Evolutionary conservation across 2,113 vertebrate genomes (phyloP).

Genomic region (Sylvietta virens): DNA sequence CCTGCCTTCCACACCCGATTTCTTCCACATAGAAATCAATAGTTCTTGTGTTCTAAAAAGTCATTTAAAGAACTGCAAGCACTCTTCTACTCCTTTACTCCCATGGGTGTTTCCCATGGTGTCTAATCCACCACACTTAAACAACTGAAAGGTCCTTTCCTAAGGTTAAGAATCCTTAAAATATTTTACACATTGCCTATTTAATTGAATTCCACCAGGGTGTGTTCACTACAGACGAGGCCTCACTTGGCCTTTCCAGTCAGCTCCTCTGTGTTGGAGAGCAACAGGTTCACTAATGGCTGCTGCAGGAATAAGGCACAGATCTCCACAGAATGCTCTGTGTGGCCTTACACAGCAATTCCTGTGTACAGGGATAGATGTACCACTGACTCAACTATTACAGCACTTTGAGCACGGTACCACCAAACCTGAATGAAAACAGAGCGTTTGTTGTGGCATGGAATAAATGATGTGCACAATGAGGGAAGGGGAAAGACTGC

Average conservation of each 20-base stretch:
- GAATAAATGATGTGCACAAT: not conserved
- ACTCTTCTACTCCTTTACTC: not conserved
- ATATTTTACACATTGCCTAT: not conserved
- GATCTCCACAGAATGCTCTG: not conserved
- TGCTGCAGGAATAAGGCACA: not conserved
- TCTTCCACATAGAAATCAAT: not conserved
- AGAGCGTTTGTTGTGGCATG: accelerated
- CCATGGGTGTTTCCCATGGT: not conserved
- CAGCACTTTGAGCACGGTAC: not conserved
- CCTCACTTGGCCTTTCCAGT: not conserved
- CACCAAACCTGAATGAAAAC: not conserved
- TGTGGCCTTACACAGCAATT: not conserved
- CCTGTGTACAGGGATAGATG: not conserved
- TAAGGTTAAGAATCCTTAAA: not conserved
- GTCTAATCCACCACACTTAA: not conserved
- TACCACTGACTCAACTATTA: not conserved
- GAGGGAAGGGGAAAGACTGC: not conserved
- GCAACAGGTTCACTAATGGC: not conserved
- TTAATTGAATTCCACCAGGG: not conserved
- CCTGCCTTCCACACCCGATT: accelerated
- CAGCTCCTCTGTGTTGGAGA: not conserved
- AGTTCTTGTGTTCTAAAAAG: not conserved
- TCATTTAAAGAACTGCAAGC: not conserved
- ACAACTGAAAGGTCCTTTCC: not conserved
- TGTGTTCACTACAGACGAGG: not conserved